Evolutionary conservation across 2,888 invertebrate species (phyloP).

Genomic region (Himalopsyche kuldschensis): DNA sequence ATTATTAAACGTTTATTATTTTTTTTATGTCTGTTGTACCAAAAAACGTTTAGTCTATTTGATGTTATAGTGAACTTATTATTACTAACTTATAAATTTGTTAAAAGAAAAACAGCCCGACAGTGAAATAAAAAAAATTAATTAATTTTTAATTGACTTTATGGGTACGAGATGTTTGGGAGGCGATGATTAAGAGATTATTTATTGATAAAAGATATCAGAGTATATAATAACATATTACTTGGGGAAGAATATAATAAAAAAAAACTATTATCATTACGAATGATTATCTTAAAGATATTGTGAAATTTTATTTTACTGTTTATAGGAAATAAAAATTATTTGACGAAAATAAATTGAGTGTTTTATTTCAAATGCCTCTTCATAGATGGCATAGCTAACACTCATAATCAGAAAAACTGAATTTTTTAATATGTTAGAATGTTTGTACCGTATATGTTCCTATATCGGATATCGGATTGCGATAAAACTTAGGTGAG

Average conservation of each 20-base stretch:
- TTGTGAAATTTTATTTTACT: slow-evolving; percentile 17
- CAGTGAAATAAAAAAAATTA: neutral
- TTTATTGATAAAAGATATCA: neutral
- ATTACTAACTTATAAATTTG: neutral
- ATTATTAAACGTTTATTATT: neutral
- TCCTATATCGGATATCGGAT: no score
- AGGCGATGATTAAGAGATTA: neutral
- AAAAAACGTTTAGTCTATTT: slow-evolving; percentile 6
- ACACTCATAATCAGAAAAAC: no score
- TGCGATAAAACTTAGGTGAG: no score
- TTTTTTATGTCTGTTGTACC: neutral
- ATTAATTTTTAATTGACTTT: neutral
- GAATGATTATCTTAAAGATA: neutral
- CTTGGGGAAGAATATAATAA: neutral
- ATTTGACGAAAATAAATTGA: slow-evolving; percentile 11
- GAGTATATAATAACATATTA: neutral
- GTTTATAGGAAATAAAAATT: slow-evolving; percentile 17
- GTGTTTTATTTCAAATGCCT: neutral
- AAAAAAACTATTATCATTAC: neutral
- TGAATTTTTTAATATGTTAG: no score
- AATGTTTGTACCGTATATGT: no score
- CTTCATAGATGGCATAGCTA: no score
- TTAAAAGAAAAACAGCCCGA: neutral
- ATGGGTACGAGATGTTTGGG: neutral
- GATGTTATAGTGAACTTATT: slow-evolving; percentile 7